A percentile compares a stretch with the other conserved stretches of the same genome.
These are phyloP conservation scores for Acestrorhynchus altus DNA, from an alignment of 2,797 vertebrate species.

Conservation along the genomic window DNA sequence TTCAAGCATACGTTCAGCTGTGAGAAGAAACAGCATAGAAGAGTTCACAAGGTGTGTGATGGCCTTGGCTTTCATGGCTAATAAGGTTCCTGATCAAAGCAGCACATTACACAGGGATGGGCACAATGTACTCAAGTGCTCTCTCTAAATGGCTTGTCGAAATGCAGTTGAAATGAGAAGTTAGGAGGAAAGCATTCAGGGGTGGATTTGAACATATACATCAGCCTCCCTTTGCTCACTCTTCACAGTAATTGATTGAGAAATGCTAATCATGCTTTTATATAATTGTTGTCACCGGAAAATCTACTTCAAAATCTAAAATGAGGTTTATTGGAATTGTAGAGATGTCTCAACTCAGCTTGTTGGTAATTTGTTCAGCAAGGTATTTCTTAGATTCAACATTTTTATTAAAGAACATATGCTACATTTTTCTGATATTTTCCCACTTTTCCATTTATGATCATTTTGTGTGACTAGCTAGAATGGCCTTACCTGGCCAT, in stretches of 20 bases:
- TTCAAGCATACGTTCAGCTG: slow-evolving; percentile 64
- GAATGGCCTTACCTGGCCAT: too few species aligned
- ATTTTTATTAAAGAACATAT: background rate
- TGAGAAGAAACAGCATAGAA: slow-evolving; percentile 58
- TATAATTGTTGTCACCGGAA: slow-evolving; percentile 61
- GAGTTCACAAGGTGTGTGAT: slow-evolving; percentile 63
- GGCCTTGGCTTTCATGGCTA: slow-evolving; percentile 76
- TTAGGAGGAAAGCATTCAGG: slow-evolving; percentile 78
- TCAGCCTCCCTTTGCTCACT: slow-evolving; percentile 67
- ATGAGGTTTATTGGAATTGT: slow-evolving; percentile 48
- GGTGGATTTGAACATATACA: slow-evolving; percentile 76
- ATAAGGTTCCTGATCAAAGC: slow-evolving; percentile 81
- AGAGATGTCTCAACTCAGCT: slow-evolving; percentile 53
- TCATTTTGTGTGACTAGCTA: background rate
- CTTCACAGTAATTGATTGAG: slow-evolving; percentile 68
- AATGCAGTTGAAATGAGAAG: slow-evolving; percentile 77
- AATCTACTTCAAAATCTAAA: slow-evolving; percentile 63
- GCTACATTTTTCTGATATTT: background rate
- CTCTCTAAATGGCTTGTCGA: slow-evolving; percentile 78
- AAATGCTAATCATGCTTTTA: slow-evolving; percentile 77
- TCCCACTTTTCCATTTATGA: background rate
- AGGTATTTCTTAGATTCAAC: background rate
- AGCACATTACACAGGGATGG: slow-evolving; percentile 72
- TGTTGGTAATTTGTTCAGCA: background rate
- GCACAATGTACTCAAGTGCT: slow-evolving; percentile 78